Evolutionary conservation across 2,113 vertebrate genomes (phyloP).

Genomic region (Phalacrocorax carbo): DNA sequence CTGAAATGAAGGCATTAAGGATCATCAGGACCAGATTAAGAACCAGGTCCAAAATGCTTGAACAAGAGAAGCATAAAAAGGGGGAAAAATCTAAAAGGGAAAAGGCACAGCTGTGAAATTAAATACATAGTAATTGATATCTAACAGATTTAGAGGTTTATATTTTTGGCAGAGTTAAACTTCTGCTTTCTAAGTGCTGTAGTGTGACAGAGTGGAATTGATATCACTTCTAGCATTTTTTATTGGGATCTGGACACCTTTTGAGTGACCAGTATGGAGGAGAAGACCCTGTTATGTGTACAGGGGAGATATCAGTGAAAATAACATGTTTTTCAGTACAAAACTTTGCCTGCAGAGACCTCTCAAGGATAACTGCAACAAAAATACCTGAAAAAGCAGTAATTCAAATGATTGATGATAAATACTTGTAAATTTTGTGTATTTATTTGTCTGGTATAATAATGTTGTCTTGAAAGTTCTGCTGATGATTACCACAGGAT

Average conservation of each 20-base stretch:
- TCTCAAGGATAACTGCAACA: not conserved
- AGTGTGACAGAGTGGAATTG: not conserved
- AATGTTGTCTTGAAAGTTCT: not conserved
- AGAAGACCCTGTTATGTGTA: not conserved
- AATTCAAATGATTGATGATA: not conserved
- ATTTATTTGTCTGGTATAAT: not conserved
- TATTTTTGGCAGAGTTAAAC: not conserved
- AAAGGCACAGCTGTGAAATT: constrained; percentile 21
- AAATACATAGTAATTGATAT: constrained; percentile 17
- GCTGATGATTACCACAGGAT: not conserved
- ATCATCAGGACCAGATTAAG: constrained; percentile 16
- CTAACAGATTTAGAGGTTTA: not conserved
- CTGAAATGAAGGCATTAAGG: constrained; percentile 27
- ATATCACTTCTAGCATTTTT: not conserved
- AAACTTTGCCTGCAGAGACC: not conserved
- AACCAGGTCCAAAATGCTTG: not conserved
- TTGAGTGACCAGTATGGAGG: not conserved
- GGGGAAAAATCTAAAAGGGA: not conserved
- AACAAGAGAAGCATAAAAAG: not conserved
- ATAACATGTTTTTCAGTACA: not conserved
- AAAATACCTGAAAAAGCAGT: not conserved
- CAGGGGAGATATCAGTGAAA: not conserved
- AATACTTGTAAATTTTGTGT: not conserved
- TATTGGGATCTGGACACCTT: not conserved
- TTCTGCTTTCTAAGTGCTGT: not conserved